phyloP scores from a whole-genome alignment of 2,113 vertebrate species.

The Oryzias curvinotus region DNA sequence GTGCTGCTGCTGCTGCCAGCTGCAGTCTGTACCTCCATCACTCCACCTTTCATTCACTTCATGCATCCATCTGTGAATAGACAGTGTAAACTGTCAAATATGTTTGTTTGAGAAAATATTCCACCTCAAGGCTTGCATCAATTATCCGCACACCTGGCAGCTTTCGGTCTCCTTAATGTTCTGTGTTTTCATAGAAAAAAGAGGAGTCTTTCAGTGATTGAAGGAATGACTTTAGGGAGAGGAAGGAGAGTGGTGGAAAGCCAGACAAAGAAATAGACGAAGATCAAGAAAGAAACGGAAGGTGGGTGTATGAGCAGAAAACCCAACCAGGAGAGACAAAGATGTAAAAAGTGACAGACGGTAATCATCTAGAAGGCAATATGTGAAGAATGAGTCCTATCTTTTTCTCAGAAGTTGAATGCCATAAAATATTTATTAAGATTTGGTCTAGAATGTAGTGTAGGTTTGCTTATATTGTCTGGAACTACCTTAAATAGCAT shows the following conservation, averaged over 20 bases:
- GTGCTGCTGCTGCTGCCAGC: slow-evolving; percentile 37
- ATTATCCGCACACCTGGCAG: slow-evolving; percentile 39
- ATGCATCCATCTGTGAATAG: slow-evolving; percentile 12
- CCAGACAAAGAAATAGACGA: slow-evolving; percentile 30
- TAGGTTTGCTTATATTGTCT: too few relatives aligned
- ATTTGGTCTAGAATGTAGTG: too few relatives aligned
- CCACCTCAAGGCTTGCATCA: slow-evolving; percentile 20
- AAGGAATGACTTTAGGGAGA: background rate
- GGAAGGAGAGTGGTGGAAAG: slow-evolving; percentile 3
- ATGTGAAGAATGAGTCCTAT: too few relatives aligned
- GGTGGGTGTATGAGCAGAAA: slow-evolving; percentile 3
- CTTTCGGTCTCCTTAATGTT: slow-evolving; percentile 40
- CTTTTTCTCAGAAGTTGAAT: too few relatives aligned
- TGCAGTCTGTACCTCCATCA: slow-evolving; percentile 15
- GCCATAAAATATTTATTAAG: too few relatives aligned
- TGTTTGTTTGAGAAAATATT: slow-evolving; percentile 49
- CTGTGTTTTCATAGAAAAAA: slow-evolving; percentile 35
- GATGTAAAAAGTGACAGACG: background rate
- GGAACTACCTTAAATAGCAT: too few relatives aligned
- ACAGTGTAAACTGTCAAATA: slow-evolving; percentile 19
- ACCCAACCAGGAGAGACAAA: slow-evolving; percentile 13
- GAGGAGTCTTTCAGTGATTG: background rate
- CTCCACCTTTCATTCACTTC: slow-evolving; percentile 15
- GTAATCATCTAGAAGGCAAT: too few relatives aligned
- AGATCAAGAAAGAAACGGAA: slow-evolving; percentile 4